These are phyloP conservation scores for Sebastes fasciatus DNA, from an alignment of 2,113 vertebrate genomes.

Conservation along the genomic window DNA sequence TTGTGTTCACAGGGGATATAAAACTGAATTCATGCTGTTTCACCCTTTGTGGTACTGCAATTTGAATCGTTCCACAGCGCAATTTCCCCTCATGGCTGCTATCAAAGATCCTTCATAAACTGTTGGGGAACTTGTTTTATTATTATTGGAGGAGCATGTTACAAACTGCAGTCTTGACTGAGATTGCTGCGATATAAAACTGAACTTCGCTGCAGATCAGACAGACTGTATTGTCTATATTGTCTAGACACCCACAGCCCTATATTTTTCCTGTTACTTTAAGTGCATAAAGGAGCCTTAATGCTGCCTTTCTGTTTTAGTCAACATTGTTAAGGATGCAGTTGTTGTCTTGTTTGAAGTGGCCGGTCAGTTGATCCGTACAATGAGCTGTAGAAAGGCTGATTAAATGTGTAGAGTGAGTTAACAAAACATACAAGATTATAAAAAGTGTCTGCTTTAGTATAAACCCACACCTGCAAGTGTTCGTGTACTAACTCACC, in stretches of 20 bases:
- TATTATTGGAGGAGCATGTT: background rate
- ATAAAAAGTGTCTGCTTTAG: background rate
- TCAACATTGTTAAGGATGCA: background rate
- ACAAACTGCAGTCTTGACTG: constrained; percentile 5
- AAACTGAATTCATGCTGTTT: background rate
- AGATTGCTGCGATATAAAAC: background rate
- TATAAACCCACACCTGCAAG: background rate
- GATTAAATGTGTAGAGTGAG: background rate
- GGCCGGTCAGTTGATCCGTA: too few relatives aligned
- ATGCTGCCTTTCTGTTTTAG: background rate
- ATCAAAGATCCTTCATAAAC: background rate
- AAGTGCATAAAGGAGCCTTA: background rate
- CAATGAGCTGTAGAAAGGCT: background rate
- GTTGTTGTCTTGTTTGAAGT: background rate
- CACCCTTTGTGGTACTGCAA: background rate
- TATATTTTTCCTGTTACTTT: background rate
- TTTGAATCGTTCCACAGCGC: background rate
- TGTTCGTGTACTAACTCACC: background rate
- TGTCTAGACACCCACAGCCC: background rate
- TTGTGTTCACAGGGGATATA: background rate
- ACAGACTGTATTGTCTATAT: background rate
- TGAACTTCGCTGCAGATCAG: background rate
- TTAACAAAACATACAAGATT: background rate
- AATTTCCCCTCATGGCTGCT: background rate
- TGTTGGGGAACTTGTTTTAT: background rate